phyloP scores from a whole-genome alignment of 23 tunicate genomes.

The Styela plicata region DNA sequence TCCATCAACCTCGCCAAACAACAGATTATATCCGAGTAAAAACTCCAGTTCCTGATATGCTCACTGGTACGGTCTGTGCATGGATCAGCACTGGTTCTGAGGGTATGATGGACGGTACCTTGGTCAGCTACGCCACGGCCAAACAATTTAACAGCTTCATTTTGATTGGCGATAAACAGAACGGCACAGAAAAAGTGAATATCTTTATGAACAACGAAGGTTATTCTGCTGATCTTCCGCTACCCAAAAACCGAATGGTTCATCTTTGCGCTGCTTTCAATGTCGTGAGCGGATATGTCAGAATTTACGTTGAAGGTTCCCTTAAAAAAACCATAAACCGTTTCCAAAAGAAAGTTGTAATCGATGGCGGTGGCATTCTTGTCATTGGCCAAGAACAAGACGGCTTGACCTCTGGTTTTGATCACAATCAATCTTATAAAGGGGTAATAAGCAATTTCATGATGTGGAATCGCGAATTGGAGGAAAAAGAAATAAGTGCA shows the following conservation, averaged over 20 bases:
- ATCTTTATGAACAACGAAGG: conserved; percentile 10
- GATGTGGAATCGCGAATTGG: conserved; percentile 18
- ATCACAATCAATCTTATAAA: not conserved
- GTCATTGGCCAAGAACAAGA: conserved; percentile 24
- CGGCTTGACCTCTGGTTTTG: not conserved
- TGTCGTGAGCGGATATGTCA: not conserved
- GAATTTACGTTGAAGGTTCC: not conserved
- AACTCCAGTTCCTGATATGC: not conserved
- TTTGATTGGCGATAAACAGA: not conserved
- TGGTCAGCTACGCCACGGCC: conserved; percentile 1
- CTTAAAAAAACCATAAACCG: not conserved
- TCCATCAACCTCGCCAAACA: not conserved
- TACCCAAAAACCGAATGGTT: not conserved
- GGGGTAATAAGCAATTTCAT: conserved; percentile 17
- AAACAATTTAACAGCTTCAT: conserved; percentile 6
- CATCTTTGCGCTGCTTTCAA: conserved; percentile 1
- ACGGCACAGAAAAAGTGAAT: not conserved
- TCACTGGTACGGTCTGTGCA: conserved; percentile 4
- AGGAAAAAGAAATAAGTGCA: not conserved
- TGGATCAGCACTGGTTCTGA: conserved; percentile 2
- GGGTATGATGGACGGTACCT: conserved; percentile 2
- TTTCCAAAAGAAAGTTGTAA: not conserved
- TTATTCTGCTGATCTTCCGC: not conserved
- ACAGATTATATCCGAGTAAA: conserved; percentile 3
- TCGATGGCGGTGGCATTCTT: conserved; percentile 14